Base-by-base conservation (phyloP, 1,140 invertebrate species). In the Aphelinus certus region DNA sequence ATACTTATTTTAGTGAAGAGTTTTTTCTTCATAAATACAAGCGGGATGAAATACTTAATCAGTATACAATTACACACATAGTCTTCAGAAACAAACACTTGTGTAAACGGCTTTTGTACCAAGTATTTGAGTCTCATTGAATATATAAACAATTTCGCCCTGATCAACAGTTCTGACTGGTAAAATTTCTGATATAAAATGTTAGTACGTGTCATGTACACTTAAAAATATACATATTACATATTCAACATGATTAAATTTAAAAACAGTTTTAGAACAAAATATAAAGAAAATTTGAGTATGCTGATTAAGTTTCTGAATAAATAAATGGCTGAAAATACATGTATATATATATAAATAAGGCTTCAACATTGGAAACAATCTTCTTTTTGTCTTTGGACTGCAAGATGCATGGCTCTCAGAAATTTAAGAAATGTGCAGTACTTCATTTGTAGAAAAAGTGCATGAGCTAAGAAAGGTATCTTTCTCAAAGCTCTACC, bases 401-500 rank as follows among this genome's bases (percentile, higher is more conserved):
- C 79, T 3, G 81, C 78, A n/a, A 79, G 49, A 64, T 83, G 80
- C 84, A 87, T 87, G 1, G 85, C 81, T 72, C 78, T 77, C 3
- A 86, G 66, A 76, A 86, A 87, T 63, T 75, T 71, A 3, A 45
- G 9, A 7, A 85, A 48, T 45, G 80, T 73, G 67, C 74, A 79
- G 42, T 78, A 76, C 65, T 78, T 78, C 2, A 48, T 56, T n/a
- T 79, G 71, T 3, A 77, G 56, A 76, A 88, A 88, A 53, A 91
- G 84, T 43, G 93, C 93, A 79, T 93, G 90, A 7, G 96, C 94
- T 70, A 97, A 86, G 83, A 98, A 95, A 4, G 96, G 96, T 77
- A 98, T 89, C 86, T 97, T 97, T 56, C 96, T 89, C 70, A 98
- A 88, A 3, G 92, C 92, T 73, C 97, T 90, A 7, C 96, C 96